Evolutionary conservation across 2,113 vertebrate species (phyloP).

Genomic region (Orthonyx spaldingii): DNA sequence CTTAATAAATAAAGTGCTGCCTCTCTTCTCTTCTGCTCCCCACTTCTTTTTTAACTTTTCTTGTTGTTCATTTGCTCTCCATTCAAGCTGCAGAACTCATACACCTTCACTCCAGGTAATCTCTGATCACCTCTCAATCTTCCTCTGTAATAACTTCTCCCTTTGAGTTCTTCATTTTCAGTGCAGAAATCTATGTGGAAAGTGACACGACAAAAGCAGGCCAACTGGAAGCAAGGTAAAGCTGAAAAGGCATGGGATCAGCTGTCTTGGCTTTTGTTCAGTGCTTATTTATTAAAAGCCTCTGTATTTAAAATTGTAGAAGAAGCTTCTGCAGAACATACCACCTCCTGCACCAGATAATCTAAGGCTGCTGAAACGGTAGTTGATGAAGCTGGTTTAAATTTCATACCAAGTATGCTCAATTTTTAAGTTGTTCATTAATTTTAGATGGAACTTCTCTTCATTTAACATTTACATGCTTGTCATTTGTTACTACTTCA

Average conservation of each 20-base stretch:
- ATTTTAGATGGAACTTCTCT: not conserved
- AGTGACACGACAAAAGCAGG: not conserved
- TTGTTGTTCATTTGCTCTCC: not conserved
- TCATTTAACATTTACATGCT: not conserved
- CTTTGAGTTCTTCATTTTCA: not conserved
- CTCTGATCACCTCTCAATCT: not conserved
- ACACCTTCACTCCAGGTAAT: not conserved
- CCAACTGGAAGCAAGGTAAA: not conserved
- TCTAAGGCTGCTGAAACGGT: not conserved
- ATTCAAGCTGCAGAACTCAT: not conserved
- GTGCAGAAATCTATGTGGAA: not conserved
- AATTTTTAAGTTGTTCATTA: not conserved
- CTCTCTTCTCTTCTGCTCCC: not conserved
- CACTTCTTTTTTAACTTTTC: not conserved
- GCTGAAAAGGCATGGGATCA: not conserved
- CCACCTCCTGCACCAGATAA: not conserved
- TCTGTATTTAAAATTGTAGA: not conserved
- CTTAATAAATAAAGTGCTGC: slow-evolving; percentile 20
- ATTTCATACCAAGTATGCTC: not conserved
- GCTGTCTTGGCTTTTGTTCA: not conserved
- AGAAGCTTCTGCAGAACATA: not conserved
- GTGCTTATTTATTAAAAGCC: not conserved
- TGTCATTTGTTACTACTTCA: not conserved
- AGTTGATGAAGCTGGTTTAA: not conserved
- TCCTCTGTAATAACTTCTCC: not conserved